Evolutionary conservation across 2,888 invertebrate species (phyloP), one percentile per base, ranked within the genome.

Genomic region (Temnothorax rugatulus): DNA sequence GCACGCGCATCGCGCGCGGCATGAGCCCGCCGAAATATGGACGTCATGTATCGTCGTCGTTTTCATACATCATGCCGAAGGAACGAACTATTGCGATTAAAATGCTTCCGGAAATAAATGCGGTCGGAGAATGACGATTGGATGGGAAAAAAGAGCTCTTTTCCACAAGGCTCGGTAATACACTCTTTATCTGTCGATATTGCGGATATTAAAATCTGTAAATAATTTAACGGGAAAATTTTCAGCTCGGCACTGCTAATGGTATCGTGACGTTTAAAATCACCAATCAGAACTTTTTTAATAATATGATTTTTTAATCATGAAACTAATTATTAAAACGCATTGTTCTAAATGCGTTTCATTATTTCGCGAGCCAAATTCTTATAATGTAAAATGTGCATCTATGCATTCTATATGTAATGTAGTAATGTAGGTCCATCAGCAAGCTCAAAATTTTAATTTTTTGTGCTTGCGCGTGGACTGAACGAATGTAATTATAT

Each of bases 51-150:
- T 88, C 89, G 73, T 83, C 64, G 84, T 52, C 29, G 83, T 64
- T 88, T 84, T 89, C 88, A 90, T 89, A 88, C 74, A 79, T 90
- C 86, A 84, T 29, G 15, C n/a, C n/a, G 34, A 76, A 66, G n/a
- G 50, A 15, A 21, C 64, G 15, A 52, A 29, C 59, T 74, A 9
- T 38, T 38, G 29, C 57, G 76, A 89, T 90, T 88, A 89, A 88
- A 86, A 89, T 66, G 34, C 50, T 71, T 21, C 25, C 57, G 71
- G 29, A 79, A 29, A 59, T 79, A 34, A 47, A 59, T 21, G 57
- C 59, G 34, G 21, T 47, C 47, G 44, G 21, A 38, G 34, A 71
- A 47, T 41, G 44, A 59, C 47, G 34, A 59, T 79, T 25, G 13
- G 18, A 69, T 5, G 13, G 13, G 25, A 18, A 38, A 52, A 25